Conservation (phyloP, 1,140 invertebrate species). For the Apis laboriosa region DNA sequence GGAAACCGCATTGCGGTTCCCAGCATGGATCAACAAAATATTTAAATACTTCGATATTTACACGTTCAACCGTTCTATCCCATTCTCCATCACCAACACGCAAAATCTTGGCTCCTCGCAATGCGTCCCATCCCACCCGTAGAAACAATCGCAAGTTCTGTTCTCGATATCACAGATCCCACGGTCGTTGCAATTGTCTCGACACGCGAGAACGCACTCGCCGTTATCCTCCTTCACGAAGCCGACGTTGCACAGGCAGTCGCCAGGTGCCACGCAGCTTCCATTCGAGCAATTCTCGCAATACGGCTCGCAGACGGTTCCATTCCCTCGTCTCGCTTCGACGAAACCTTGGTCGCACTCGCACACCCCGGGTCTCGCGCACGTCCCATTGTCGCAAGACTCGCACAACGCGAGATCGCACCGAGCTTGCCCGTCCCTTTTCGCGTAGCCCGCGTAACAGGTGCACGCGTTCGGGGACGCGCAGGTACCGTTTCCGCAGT, state of each 20-base stretch:
- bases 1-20: too few species aligned
- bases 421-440: not conserved
- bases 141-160: conserved; percentile 57
- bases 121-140: conserved; percentile 61
- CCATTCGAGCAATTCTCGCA: conserved; percentile 67
- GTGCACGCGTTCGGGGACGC: conserved; percentile 25
- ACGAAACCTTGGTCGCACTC: conserved; percentile 46
- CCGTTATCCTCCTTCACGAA: conserved; percentile 32
- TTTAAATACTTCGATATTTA: not conserved
- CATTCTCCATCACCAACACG: not conserved
- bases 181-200: conserved; percentile 27
- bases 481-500: conserved; percentile 45
- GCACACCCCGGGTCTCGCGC: conserved; percentile 40
- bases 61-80: conserved; percentile 1
- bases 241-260: conserved; percentile 64
- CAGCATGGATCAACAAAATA: not conserved
- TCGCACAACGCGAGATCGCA: conserved; percentile 35
- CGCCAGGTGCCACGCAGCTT: conserved; percentile 63
- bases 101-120: conserved; percentile 56
- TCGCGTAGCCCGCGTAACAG: conserved; percentile 42
- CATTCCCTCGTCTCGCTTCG: not conserved
- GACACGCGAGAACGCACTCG: conserved; percentile 57
- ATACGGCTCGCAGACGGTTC: conserved; percentile 54
- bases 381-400: conserved; percentile 44
- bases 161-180: conserved; percentile 49